phyloP scores from a whole-genome alignment of 2,113 vertebrate species.

The Raphicerus campestris region DNA sequence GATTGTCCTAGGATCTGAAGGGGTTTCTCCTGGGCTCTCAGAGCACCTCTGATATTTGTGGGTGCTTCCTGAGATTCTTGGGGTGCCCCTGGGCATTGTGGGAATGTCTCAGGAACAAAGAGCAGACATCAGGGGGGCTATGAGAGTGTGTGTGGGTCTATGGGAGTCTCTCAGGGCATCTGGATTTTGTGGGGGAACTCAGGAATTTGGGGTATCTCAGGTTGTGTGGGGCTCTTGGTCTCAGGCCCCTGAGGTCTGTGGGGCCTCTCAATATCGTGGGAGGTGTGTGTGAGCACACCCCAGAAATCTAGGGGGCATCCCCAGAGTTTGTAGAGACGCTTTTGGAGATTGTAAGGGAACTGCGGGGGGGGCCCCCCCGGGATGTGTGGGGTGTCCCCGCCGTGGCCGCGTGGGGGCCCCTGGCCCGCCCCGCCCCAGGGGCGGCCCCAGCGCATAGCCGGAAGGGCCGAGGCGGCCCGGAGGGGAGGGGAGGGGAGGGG shows the following conservation, averaged over 20 bases:
- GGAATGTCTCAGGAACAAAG: background rate
- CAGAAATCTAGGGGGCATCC: background rate
- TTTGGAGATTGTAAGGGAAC: background rate
- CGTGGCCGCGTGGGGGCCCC: background rate
- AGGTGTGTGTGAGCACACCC: background rate
- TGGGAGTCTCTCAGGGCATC: background rate
- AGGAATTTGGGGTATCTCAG: background rate
- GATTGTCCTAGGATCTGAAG: background rate
- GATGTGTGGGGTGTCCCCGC: background rate
- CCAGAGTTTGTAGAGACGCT: background rate
- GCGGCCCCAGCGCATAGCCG: constrained; percentile 65
- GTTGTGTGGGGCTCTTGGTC: background rate
- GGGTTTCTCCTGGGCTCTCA: background rate
- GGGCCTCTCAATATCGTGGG: background rate
- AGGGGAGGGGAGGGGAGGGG: constrained; percentile 35
- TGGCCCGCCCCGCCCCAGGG: constrained; percentile 51
- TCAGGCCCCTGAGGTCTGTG: background rate
- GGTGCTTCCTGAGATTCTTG: background rate
- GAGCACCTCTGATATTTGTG: background rate
- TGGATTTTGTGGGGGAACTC: background rate
- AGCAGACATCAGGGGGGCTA: background rate
- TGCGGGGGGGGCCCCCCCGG: background rate
- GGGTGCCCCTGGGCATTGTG: background rate
- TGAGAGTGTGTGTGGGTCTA: no score
- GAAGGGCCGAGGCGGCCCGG: constrained; percentile 61